Evolutionary conservation across 2,113 vertebrate genomes (phyloP).

Genomic region (Brachypteracias leptosomus): DNA sequence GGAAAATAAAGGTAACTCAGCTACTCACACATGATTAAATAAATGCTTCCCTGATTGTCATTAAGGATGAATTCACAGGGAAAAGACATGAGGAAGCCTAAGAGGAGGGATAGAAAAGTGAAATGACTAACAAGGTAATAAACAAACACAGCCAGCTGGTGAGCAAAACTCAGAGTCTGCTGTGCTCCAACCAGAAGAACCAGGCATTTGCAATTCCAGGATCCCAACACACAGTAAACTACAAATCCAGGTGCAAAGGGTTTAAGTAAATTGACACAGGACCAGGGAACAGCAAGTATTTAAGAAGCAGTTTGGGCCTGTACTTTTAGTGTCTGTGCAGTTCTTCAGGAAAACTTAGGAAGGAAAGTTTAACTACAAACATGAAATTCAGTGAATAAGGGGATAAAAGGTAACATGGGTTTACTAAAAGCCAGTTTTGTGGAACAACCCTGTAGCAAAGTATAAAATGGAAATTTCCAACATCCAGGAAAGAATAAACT

Average conservation of each 20-base stretch:
- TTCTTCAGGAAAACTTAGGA: not conserved
- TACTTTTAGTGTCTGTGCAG: not conserved
- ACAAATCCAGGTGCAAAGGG: not conserved
- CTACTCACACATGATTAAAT: not conserved
- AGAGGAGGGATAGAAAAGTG: not conserved
- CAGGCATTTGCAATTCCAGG: not conserved
- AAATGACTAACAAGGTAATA: not conserved
- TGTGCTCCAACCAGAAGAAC: not conserved
- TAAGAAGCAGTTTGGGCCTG: not conserved
- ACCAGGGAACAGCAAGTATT: not conserved
- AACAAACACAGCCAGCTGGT: not conserved
- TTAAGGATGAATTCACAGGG: not conserved
- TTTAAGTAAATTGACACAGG: not conserved
- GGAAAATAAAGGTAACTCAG: not conserved
- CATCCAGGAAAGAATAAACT: not conserved
- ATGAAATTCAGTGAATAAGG: not conserved
- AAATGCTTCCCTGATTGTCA: not conserved
- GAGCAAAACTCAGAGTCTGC: accelerated
- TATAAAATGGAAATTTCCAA: not conserved
- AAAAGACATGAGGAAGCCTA: not conserved
- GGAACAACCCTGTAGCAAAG: not conserved
- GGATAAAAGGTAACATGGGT: not conserved
- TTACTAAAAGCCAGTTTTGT: not conserved
- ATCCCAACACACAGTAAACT: accelerated
- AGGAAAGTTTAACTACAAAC: not conserved